Conservation (phyloP, 2,888 invertebrate species). For the Apamea monoglypha region DNA sequence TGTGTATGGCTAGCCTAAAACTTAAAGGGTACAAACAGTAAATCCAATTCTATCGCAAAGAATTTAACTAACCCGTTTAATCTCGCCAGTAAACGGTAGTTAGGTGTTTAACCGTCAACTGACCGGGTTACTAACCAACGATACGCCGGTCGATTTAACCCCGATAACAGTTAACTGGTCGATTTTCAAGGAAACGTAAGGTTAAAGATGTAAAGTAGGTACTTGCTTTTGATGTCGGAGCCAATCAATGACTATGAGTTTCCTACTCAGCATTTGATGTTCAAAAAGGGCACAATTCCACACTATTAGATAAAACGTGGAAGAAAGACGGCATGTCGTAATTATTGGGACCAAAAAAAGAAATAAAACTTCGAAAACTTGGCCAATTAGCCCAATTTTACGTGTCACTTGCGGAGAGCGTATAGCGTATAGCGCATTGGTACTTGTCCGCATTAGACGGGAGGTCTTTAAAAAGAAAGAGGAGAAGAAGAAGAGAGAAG, state of each 20-base stretch:
- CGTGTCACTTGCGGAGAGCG: no score
- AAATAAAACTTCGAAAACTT: no score
- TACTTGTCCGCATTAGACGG: not conserved
- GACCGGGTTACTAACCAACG: conserved; percentile 50
- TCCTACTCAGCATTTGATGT: not conserved
- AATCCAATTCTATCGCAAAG: conserved; percentile 36
- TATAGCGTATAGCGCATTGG: not conserved
- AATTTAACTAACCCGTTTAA: conserved; percentile 49
- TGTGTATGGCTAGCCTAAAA: not conserved
- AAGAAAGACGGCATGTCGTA: not conserved
- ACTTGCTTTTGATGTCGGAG: conserved; percentile 4
- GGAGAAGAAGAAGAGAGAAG: no score
- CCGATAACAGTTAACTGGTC: conserved; percentile 38
- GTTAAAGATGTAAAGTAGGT: conserved; percentile 16
- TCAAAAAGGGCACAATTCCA: not conserved
- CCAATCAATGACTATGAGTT: not conserved
- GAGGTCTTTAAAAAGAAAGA: no score
- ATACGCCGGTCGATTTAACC: conserved; percentile 47
- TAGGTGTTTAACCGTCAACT: conserved; percentile 38
- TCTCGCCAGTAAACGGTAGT: conserved; percentile 57
- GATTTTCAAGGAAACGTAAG: conserved; percentile 32
- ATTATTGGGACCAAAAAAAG: not conserved
- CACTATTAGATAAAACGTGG: not conserved
- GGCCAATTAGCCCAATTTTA: no score
- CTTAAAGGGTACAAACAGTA: conserved; percentile 5